Evolutionary conservation across 2,113 vertebrate species (phyloP).

Genomic region (Paracanthobrama guichenoti): DNA sequence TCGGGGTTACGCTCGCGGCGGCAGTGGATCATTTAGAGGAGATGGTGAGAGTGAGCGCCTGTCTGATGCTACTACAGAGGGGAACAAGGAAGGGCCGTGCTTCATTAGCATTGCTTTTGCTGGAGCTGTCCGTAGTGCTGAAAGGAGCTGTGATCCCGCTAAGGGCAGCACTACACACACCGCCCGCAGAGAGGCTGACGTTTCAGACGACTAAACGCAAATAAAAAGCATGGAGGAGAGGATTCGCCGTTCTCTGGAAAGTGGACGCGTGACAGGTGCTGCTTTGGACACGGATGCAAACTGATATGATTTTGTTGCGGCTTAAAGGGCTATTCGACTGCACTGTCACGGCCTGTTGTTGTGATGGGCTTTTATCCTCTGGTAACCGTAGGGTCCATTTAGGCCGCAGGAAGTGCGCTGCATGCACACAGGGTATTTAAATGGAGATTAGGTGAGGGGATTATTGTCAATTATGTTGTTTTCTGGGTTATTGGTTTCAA

Average conservation of each 20-base stretch:
- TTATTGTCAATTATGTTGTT: slow-evolving; percentile 12
- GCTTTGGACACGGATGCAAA: background rate
- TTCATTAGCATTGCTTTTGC: slow-evolving; percentile 40
- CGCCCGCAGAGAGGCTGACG: background rate
- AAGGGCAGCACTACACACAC: background rate
- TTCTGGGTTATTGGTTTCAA: slow-evolving; percentile 19
- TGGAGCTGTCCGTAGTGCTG: slow-evolving; percentile 32
- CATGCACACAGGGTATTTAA: slow-evolving; percentile 1
- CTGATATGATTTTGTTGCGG: background rate
- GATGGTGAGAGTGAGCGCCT: slow-evolving; percentile 14
- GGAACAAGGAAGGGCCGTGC: slow-evolving; percentile 5
- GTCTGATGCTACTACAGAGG: slow-evolving; percentile 23
- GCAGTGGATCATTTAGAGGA: slow-evolving; percentile 16
- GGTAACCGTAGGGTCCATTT: background rate
- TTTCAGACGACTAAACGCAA: slow-evolving; percentile 14
- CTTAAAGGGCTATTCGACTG: background rate
- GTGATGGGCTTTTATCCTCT: background rate
- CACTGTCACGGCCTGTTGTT: background rate
- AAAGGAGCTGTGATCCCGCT: slow-evolving; percentile 31
- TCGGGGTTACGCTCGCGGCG: slow-evolving; percentile 5
- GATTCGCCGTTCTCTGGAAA: background rate
- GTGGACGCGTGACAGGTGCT: slow-evolving; percentile 8
- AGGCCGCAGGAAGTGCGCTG: background rate
- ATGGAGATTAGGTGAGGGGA: background rate
- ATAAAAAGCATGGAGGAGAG: slow-evolving; percentile 25